Evolutionary conservation across 1,140 invertebrate species (phyloP).

Genomic region (Lutraria rhynchaena): DNA sequence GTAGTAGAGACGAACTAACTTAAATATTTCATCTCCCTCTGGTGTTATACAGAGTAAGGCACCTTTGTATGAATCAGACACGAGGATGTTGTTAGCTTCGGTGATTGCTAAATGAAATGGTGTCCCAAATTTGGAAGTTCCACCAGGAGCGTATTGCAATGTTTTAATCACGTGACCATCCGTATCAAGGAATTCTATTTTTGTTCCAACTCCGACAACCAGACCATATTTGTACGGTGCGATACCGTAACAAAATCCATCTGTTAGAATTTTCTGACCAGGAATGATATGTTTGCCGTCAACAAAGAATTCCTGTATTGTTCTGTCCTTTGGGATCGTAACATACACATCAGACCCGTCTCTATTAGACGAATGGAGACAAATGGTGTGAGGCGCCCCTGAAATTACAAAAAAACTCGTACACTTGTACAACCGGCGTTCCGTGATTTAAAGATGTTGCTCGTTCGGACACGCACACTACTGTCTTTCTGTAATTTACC

Average conservation of each 20-base stretch:
- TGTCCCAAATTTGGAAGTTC: constrained; percentile 35
- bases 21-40: constrained; percentile 48
- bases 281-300: constrained; percentile 36
- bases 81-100: neutral
- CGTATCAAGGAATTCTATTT: constrained; percentile 45
- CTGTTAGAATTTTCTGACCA: constrained; percentile 28
- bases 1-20: too few species aligned
- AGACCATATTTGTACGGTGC: constrained; percentile 52
- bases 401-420: neutral
- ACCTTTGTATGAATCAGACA: constrained; percentile 36
- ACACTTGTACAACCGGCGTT: neutral
- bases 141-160: constrained; percentile 8
- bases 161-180: constrained; percentile 32
- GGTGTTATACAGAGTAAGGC: constrained; percentile 28
- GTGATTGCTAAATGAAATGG: constrained; percentile 45
- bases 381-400: constrained; percentile 51
- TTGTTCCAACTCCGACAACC: constrained; percentile 44
- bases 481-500: too few species aligned
- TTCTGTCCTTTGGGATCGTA: constrained; percentile 40
- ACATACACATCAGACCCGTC: constrained; percentile 44
- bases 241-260: constrained; percentile 46
- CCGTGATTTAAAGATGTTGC: too few species aligned
- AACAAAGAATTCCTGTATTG: constrained; percentile 36
- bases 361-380: constrained; percentile 45
- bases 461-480: too few species aligned